Percentiles rank a stretch among this genome's conserved stretches.
Conservation (phyloP, 2,888 invertebrate species). For the Coleophora flavipennella region DNA sequence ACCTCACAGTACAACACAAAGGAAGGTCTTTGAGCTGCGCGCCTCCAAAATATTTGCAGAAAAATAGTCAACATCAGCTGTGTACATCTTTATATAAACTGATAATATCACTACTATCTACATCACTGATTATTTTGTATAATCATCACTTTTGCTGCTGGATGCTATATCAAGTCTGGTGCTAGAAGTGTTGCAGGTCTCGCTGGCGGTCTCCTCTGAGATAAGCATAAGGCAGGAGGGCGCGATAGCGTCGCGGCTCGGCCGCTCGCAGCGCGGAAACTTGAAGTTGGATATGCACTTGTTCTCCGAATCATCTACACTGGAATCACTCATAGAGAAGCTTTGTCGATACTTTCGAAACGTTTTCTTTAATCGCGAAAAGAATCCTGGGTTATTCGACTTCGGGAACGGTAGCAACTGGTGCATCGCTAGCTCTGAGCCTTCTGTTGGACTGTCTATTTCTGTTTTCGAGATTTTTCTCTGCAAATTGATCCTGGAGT, state of each 20-base stretch:
- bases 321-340: constrained; percentile 19
- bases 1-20: no score
- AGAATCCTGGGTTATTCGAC: constrained; percentile 35
- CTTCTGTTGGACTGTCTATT: constrained; percentile 4
- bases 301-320: constrained; percentile 23
- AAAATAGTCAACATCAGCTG: not conserved
- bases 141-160: constrained; percentile 15
- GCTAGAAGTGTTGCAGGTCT: constrained; percentile 14
- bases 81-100: not conserved
- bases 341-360: constrained; percentile 33
- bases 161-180: not conserved
- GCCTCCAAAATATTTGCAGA: not conserved
- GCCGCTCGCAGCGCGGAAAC: constrained; percentile 38
- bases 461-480: no score
- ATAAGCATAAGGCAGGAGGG: constrained; percentile 34
- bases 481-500: not conserved
- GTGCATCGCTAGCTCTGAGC: constrained; percentile 38
- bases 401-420: constrained; percentile 59
- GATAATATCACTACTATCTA: not conserved
- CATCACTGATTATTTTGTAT: constrained; percentile 10
- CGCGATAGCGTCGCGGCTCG: constrained; percentile 12
- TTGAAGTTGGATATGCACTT: constrained; percentile 42
- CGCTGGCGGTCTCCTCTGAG: constrained; percentile 33
- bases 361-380: constrained; percentile 36
- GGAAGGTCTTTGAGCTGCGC: no score